phyloP scores from a whole-genome alignment of 2,888 invertebrate genomes.

The Ophraella communa region DNA sequence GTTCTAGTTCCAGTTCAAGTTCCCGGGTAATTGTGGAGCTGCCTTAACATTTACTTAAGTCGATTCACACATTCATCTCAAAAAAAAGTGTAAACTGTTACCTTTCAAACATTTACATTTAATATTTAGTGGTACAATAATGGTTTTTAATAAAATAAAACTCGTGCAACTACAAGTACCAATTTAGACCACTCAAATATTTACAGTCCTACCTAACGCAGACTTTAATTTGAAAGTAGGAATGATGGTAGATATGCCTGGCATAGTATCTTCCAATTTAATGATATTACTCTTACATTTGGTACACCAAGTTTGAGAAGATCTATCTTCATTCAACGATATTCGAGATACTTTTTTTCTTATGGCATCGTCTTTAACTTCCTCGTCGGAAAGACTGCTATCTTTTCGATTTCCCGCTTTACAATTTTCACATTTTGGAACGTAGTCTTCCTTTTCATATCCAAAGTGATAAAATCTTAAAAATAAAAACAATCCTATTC shows the following conservation, averaged over 20 bases:
- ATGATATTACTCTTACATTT: conserved; percentile 62
- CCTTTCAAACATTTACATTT: too few species aligned
- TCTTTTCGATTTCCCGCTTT: conserved; percentile 31
- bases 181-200: neutral
- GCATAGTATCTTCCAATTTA: conserved; percentile 60
- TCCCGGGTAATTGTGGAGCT: too few species aligned
- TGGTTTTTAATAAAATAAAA: neutral
- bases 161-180: neutral
- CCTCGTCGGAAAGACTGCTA: conserved; percentile 34
- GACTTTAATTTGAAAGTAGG: conserved; percentile 53
- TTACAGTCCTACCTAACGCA: conserved; percentile 26
- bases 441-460: conserved; percentile 66
- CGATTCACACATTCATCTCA: too few species aligned
- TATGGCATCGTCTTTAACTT: conserved; percentile 45
- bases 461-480: conserved; percentile 74
- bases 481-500: neutral
- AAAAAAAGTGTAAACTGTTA: too few species aligned
- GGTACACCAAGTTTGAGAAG: conserved; percentile 59
- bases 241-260: conserved; percentile 61
- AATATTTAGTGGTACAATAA: neutral
- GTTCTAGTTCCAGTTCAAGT: too few species aligned
- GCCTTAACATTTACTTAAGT: too few species aligned
- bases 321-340: conserved; percentile 51
- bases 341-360: conserved; percentile 55
- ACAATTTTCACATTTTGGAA: conserved; percentile 44